These are phyloP conservation scores for Brachyalestes nurse DNA, from an alignment of 2,797 vertebrate genomes.

Conservation along the genomic window DNA sequence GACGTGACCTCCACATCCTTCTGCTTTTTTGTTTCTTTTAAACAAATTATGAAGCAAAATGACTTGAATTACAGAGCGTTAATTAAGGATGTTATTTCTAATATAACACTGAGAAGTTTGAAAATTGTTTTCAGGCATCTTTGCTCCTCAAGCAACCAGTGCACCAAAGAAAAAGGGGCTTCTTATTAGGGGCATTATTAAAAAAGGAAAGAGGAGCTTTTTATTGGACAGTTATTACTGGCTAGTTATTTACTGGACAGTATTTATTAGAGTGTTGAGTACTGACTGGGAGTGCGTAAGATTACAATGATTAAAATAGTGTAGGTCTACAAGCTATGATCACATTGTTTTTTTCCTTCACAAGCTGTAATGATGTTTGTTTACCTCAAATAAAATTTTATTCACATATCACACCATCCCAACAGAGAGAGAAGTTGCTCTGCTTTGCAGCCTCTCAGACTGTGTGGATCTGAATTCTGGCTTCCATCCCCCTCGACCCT, in stretches of 20 bases:
- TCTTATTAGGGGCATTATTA: not conserved
- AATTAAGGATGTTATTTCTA: too few species aligned
- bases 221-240: not conserved
- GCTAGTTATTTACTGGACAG: not conserved
- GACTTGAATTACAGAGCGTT: too few species aligned
- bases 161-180: not conserved
- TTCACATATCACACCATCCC: constrained; percentile 14
- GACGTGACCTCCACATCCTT: not conserved
- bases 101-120: not conserved
- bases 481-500: constrained; percentile 48
- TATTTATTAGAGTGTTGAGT: not conserved
- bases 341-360: too few species aligned
- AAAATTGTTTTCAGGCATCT: not conserved
- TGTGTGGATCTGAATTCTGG: constrained; percentile 23
- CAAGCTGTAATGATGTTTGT: not conserved
- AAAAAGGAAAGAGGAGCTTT: not conserved
- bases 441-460: constrained; percentile 9
- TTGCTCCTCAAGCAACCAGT: not conserved
- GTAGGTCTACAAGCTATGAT: too few species aligned
- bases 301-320: too few species aligned
- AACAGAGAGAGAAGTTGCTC: constrained; percentile 3
- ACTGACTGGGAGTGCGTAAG: not conserved
- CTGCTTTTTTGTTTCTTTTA: not conserved
- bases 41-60: not conserved
- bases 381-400: not conserved